These are phyloP conservation scores for Gobio occitaniae DNA, from an alignment of 2,797 vertebrate species.

Conservation along the genomic window DNA sequence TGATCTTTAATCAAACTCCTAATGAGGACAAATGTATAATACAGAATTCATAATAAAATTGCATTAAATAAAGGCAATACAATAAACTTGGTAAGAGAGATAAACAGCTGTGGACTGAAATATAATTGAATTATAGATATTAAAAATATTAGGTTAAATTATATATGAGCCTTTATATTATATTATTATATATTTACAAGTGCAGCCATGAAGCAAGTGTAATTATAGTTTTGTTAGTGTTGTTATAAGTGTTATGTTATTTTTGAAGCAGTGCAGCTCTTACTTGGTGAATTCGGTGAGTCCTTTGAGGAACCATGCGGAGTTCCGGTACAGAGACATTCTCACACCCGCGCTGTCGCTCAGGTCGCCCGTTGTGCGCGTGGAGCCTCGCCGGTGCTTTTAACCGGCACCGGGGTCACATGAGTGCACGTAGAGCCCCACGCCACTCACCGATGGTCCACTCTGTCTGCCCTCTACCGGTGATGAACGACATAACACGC, in stretches of 20 bases:
- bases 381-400: slow-evolving; percentile 59
- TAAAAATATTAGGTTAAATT: neutral
- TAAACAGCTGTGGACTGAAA: neutral
- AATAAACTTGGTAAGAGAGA: neutral
- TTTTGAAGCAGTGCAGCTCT: slow-evolving; percentile 44
- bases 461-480: slow-evolving; percentile 60
- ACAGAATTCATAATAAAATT: neutral
- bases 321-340: slow-evolving; percentile 85
- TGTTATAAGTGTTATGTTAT: neutral
- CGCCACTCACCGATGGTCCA: neutral
- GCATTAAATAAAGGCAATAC: neutral
- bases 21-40: neutral
- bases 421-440: slow-evolving; percentile 49
- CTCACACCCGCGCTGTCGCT: slow-evolving; percentile 27
- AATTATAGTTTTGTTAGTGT: neutral
- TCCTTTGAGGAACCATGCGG: slow-evolving; percentile 82
- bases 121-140: neutral
- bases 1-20: neutral
- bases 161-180: neutral
- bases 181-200: neutral
- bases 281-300: slow-evolving; percentile 83
- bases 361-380: slow-evolving; percentile 49
- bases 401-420: slow-evolving; percentile 69
- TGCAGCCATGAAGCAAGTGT: neutral
- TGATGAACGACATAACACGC: neutral